These are phyloP conservation scores for Palythoa caribaeorum DNA, from an alignment of 92 coral and sea anemone genomes.

Conservation along the genomic window DNA sequence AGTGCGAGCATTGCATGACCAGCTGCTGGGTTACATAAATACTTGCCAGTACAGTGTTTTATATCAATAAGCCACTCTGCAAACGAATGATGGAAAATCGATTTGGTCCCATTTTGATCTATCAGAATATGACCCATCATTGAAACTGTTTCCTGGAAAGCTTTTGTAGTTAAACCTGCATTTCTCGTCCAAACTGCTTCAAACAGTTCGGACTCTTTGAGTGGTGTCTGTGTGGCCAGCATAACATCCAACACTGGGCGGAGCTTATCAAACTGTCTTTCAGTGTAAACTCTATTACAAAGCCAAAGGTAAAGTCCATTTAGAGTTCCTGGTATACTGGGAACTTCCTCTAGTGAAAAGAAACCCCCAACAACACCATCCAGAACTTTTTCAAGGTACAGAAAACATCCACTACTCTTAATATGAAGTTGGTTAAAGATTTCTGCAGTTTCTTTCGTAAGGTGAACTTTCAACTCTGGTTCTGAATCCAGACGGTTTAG, in stretches of 20 bases:
- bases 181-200: conserved; percentile 89
- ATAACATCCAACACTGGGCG: conserved; percentile 85
- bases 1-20: conserved; percentile 99
- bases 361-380: conserved; percentile 86
- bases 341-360: conserved; percentile 86
- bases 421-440: conserved; percentile 94
- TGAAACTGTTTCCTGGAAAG: conserved; percentile 69
- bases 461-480: conserved; percentile 81
- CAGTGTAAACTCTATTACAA: conserved; percentile 87
- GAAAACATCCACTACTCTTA: conserved; percentile 97
- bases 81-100: conserved; percentile 94
- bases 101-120: conserved; percentile 70
- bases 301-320: conserved; percentile 97
- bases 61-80: conserved; percentile 98
- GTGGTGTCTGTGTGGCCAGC: conserved; percentile 88
- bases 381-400: conserved; percentile 93
- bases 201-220: conserved; percentile 80
- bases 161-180: conserved; percentile 63
- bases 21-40: conserved; percentile 85
- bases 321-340: conserved; percentile 95
- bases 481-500: conserved; percentile 92
- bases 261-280: conserved; percentile 84
- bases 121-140: conserved; percentile 75
- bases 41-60: conserved; percentile 94
- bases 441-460: conserved; percentile 96